Conservation (phyloP, 2,113 vertebrate genomes). For the Protomyctophum bolini region DNA sequence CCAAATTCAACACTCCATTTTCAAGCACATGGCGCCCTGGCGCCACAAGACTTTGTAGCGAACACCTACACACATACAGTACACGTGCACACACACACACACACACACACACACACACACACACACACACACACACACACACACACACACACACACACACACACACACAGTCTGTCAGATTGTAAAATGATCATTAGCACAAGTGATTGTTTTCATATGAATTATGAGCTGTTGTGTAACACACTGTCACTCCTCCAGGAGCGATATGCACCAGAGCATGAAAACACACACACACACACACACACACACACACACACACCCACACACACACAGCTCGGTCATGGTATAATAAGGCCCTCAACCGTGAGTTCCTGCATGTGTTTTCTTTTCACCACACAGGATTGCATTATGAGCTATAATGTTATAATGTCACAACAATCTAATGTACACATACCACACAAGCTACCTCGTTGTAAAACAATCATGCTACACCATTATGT, state of each 20-base stretch:
- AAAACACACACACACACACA: background rate
- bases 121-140: constrained; percentile 16
- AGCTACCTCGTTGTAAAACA: no score
- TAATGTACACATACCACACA: no score
- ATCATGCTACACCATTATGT: no score
- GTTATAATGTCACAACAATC: no score
- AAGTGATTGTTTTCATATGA: constrained; percentile 28
- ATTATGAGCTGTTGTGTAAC: constrained; percentile 43
- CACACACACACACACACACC: background rate
- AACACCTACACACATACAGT: background rate
- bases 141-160: constrained; percentile 9
- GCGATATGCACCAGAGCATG: background rate
- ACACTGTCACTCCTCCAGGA: background rate
- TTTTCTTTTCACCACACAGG: no score
- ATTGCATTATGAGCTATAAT: no score
- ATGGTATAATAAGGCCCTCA: no score
- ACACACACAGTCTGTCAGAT: background rate
- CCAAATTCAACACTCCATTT: constrained; percentile 68
- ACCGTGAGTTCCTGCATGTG: no score
- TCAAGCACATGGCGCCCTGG: constrained; percentile 58
- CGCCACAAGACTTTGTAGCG: constrained; percentile 31
- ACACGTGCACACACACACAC: background rate
- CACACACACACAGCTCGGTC: background rate
- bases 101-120: background rate
- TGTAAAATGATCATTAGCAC: constrained; percentile 40